phyloP scores from a whole-genome alignment of 2,113 vertebrate genomes.

The Pterocles gutturalis region DNA sequence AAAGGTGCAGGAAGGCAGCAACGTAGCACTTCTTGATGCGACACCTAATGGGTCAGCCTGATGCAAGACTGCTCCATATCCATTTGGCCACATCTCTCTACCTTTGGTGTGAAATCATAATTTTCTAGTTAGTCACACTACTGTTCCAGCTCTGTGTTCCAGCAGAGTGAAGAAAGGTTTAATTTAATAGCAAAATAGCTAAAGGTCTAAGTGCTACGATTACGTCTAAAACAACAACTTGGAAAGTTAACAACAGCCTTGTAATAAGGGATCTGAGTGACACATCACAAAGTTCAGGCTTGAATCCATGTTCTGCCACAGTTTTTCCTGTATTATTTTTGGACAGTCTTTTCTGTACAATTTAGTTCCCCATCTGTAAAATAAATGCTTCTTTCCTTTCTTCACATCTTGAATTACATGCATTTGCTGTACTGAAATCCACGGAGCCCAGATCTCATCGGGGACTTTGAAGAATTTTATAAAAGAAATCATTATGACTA shows the following conservation, averaged over 20 bases:
- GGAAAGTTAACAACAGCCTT: neutral
- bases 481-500: neutral
- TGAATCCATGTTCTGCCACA: neutral
- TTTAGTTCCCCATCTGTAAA: constrained; percentile 4
- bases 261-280: neutral
- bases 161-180: neutral
- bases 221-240: neutral
- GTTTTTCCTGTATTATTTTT: constrained; percentile 16
- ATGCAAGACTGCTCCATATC: neutral
- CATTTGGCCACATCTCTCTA: constrained; percentile 27
- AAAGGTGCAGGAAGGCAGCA: neutral
- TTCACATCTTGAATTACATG: neutral
- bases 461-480: neutral
- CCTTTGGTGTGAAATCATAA: neutral
- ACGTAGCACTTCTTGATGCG: neutral
- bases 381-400: constrained; percentile 15
- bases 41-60: neutral
- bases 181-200: neutral
- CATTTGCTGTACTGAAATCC: neutral
- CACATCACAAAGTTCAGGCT: neutral
- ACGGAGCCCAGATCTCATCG: neutral
- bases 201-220: neutral
- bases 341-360: neutral
- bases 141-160: neutral
- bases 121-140: neutral